Conservation (phyloP, 2,113 vertebrate genomes). For the Corythoichthys intestinalis region DNA sequence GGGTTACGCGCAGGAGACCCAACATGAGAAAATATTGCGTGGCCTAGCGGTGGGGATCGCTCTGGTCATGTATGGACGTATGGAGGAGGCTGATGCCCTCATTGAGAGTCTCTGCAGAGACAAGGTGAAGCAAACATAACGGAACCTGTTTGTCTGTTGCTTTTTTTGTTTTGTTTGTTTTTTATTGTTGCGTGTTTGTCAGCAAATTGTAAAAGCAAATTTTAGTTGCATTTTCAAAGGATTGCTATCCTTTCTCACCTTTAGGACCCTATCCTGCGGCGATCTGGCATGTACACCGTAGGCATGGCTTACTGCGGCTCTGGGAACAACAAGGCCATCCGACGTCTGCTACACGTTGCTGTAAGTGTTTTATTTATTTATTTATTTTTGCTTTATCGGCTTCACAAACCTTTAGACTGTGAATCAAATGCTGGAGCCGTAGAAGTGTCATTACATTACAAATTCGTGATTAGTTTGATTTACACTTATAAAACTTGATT, state of each 20-base stretch:
- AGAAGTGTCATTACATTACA: not conserved
- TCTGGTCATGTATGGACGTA: slow-evolving; percentile 95
- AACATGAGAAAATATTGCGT: slow-evolving; percentile 96
- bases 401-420: not conserved
- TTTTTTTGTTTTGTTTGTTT: too few relatives aligned
- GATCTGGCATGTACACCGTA: slow-evolving; percentile 98
- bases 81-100: slow-evolving; percentile 97
- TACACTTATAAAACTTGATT: not conserved
- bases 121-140: slow-evolving; percentile 73
- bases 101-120: slow-evolving; percentile 98
- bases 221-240: slow-evolving; percentile 28
- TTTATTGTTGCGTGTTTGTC: too few relatives aligned
- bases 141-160: not conserved
- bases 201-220: not conserved
- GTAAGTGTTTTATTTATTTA: slow-evolving; percentile 73
- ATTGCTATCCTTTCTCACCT: slow-evolving; percentile 58
- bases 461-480: not conserved
- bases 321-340: slow-evolving; percentile 98
- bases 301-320: slow-evolving; percentile 99
- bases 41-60: slow-evolving; percentile 95
- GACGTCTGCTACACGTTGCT: slow-evolving; percentile 93
- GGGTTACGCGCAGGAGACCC: slow-evolving; percentile 95
- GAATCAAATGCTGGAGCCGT: not conserved
- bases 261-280: slow-evolving; percentile 94
- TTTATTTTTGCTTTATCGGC: slow-evolving; percentile 2